Base-by-base conservation (phyloP, 2,113 vertebrate genomes). In the Gymnobelideus leadbeateri region DNA sequence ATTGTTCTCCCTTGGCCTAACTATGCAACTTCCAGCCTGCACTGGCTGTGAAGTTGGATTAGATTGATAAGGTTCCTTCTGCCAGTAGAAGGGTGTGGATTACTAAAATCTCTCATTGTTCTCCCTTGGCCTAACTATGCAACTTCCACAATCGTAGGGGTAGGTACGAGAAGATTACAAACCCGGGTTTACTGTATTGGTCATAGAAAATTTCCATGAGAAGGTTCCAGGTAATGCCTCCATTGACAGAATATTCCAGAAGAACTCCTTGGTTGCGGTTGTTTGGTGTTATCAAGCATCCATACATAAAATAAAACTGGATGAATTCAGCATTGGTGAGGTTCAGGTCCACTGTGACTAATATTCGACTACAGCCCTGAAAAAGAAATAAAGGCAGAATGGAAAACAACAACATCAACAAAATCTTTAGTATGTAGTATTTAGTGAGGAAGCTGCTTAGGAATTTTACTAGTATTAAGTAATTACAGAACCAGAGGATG, bases 241-340 rank as follows among this genome's bases (percentile, higher is more conserved):
- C 99, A 51, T 99, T 99, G 95, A 99, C 96, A 96, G 99, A 99
- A 98, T 99, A 99, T 97, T 99, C 99, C 97, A 99, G 98, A 52
- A 99, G 99, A 92, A 99, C 99, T 11, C 99, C 99, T 98, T 99
- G 99, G 98, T 99, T 99, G 43, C 99, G 99, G 97, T 98, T 99
- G 94, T 99, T 99, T 0, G 99, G 99, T 19, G 99, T 98, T 98
- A 99, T 99, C 98, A 99, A 99, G 97, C 99, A 99, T 97, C 99
- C 99, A 4, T 99, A 99, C 99, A 99, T 99, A 98, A 99, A 99
- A 98, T 99, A 99, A 98, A 99, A 99, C 94, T 99, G 99, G 98
- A 99, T 99, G 97, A 99, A 99, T 97, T 99, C 99, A 14, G 99
- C 99, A 21, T 97, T 99, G 46, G 99, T 99, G 97, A 99, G 98